Conservation (phyloP, 1,140 invertebrate genomes). For the Pseudoatta argentina region DNA sequence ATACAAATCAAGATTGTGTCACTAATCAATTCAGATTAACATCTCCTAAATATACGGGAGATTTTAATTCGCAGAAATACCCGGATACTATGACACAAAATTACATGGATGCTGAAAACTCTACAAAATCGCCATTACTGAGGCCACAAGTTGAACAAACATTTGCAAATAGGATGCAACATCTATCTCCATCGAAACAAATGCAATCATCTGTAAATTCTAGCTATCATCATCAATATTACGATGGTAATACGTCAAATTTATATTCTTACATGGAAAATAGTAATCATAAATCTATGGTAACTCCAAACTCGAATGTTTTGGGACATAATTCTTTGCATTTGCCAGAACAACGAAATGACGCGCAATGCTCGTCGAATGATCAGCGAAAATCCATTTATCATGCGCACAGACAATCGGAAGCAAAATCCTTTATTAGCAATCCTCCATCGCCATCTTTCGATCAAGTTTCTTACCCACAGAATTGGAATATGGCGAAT, state of each 20-base stretch:
- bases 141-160: slow-evolving; percentile 71
- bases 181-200: slow-evolving; percentile 62
- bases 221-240: slow-evolving; percentile 65
- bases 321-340: slow-evolving; percentile 70
- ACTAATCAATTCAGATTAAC: slow-evolving; percentile 69
- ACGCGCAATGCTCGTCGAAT: slow-evolving; percentile 59
- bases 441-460: slow-evolving; percentile 68
- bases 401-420: slow-evolving; percentile 64
- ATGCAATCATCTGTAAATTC: slow-evolving; percentile 59
- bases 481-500: slow-evolving; percentile 74
- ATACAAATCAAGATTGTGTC: slow-evolving; percentile 61
- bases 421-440: slow-evolving; percentile 60
- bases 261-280: slow-evolving; percentile 70
- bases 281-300: slow-evolving; percentile 67
- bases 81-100: slow-evolving; percentile 65
- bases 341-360: slow-evolving; percentile 62
- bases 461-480: slow-evolving; percentile 66
- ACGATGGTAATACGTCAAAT: slow-evolving; percentile 65
- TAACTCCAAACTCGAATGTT: slow-evolving; percentile 68
- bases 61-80: slow-evolving; percentile 75
- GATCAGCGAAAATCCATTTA: slow-evolving; percentile 69
- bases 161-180: slow-evolving; percentile 65
- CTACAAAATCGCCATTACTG: slow-evolving; percentile 52
- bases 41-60: slow-evolving; percentile 62
- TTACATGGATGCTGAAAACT: slow-evolving; percentile 69